phyloP scores from a whole-genome alignment of 35 echinoderm and acorn worm genomes.

The Apostichopus californicus region DNA sequence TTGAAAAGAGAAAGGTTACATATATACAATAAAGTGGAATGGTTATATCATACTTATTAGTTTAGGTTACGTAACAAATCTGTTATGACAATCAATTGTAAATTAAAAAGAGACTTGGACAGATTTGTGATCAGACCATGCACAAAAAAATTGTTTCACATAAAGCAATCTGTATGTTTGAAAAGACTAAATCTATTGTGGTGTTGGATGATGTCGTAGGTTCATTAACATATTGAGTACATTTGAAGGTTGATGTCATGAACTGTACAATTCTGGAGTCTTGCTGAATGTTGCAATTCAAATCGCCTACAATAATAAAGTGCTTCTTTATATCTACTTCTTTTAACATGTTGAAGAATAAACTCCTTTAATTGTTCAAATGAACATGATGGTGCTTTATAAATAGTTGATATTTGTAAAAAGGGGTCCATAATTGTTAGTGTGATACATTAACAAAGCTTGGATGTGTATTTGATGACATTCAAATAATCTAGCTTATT shows the following conservation, averaged over 20 bases:
- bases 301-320: constrained; percentile 8
- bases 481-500: too few relatives aligned
- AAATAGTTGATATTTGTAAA: constrained; percentile 2
- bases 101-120: neutral
- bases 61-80: neutral
- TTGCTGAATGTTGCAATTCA: neutral
- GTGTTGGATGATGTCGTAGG: neutral
- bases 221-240: neutral
- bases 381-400: constrained; percentile 29
- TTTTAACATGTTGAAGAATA: neutral
- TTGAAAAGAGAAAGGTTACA: too few relatives aligned
- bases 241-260: neutral
- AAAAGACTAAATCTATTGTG: neutral
- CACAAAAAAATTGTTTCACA: neutral
- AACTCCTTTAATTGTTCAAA: neutral
- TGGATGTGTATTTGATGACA: too few relatives aligned
- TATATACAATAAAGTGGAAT: too few relatives aligned
- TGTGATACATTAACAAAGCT: too few relatives aligned
- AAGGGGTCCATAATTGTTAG: neutral
- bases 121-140: constrained; percentile 35
- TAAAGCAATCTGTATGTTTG: neutral
- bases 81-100: neutral
- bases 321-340: neutral
- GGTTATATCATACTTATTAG: neutral
- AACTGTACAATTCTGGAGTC: neutral